Base-by-base conservation (phyloP, 2,888 invertebrate genomes). In the Papilio elwesi region DNA sequence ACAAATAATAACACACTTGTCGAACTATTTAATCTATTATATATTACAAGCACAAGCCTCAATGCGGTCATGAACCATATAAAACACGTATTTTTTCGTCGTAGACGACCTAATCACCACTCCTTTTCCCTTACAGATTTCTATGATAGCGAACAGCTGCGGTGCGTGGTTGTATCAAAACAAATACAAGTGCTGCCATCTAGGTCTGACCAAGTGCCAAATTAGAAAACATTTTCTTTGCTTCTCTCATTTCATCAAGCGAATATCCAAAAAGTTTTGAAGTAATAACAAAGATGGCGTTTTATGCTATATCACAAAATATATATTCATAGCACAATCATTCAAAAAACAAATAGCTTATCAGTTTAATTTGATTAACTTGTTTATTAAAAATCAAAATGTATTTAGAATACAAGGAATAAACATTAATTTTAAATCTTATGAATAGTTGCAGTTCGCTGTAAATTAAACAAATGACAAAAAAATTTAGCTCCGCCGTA, bases 91-190 rank as follows among this genome's bases (percentile, higher is more conserved):
- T 83, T 87, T 89, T 90, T 90, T 90, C 85, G 83, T 82, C 86
- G 87, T 91, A 92, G 87, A 89, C 92, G 87, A 83, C 86, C 87
- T 92, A 92, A 91, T 92, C 93, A 93, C 93, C 93, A 93, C 93
- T 93, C 93, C 93, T 93, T 93, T 92, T 91, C 93, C 90, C 92
- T 91, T 91, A 90, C 90, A 88, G 85, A 88, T 89, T 91, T 92
- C 90, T 91, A 89, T 92, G 93, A 93, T 93, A 93, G 91, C 91
- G 88, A 93, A 93, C 93, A 92, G 91, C 91, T 88, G 90, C 87
- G 88, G 67, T 64, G 86, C 82, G 85, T 86, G 86, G 82, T 84
- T 85, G 86, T 84, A 91, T 88, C 91, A 92, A 91, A 93, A 93
- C 93, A 93, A 92, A 90, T 84, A 90, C 92, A 75, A 15, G 78